These are phyloP conservation scores for Latheticus oryzae DNA, from an alignment of 2,888 invertebrate genomes.

Conservation along the genomic window DNA sequence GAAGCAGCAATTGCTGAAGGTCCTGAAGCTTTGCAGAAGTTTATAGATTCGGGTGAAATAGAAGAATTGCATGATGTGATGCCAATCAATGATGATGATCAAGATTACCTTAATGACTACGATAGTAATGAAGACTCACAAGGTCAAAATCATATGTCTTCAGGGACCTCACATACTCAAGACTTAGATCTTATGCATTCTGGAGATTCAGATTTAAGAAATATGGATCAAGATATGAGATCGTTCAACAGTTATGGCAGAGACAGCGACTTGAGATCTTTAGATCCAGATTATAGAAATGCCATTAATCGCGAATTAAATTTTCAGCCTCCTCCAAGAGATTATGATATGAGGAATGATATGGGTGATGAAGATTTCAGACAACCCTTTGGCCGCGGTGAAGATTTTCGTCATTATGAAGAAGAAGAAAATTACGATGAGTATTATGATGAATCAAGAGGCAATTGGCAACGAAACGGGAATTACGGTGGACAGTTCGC, in stretches of 20 bases:
- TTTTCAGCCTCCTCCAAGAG: slow-evolving; percentile 54
- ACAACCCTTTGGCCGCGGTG: slow-evolving; percentile 40
- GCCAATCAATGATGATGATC: slow-evolving; percentile 72
- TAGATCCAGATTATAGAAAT: slow-evolving; percentile 53
- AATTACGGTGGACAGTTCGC: slow-evolving; percentile 34
- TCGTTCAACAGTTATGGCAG: slow-evolving; percentile 40
- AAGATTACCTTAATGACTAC: slow-evolving; percentile 65
- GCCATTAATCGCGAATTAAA: slow-evolving; percentile 44
- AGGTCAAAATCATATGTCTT: no score
- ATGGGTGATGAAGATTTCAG: slow-evolving; percentile 57
- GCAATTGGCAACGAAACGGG: slow-evolving; percentile 61
- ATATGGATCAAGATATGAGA: slow-evolving; percentile 58
- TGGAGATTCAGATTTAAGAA: slow-evolving; percentile 48
- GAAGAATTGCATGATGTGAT: slow-evolving; percentile 84
- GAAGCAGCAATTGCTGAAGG: slow-evolving; percentile 83
- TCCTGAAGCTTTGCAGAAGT: slow-evolving; percentile 79
- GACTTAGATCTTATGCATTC: slow-evolving; percentile 10
- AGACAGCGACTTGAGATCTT: slow-evolving; percentile 53
- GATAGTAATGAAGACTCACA: slow-evolving; percentile 64
- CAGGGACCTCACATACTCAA: slow-evolving; percentile 41
- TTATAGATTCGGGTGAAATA: slow-evolving; percentile 83
- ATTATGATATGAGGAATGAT: slow-evolving; percentile 56
- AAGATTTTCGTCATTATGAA: slow-evolving; percentile 47
- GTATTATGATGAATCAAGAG: slow-evolving; percentile 62
- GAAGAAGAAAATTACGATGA: slow-evolving; percentile 62